These are phyloP conservation scores for Macaria liturata DNA, from an alignment of 2,888 invertebrate species.

Conservation along the genomic window DNA sequence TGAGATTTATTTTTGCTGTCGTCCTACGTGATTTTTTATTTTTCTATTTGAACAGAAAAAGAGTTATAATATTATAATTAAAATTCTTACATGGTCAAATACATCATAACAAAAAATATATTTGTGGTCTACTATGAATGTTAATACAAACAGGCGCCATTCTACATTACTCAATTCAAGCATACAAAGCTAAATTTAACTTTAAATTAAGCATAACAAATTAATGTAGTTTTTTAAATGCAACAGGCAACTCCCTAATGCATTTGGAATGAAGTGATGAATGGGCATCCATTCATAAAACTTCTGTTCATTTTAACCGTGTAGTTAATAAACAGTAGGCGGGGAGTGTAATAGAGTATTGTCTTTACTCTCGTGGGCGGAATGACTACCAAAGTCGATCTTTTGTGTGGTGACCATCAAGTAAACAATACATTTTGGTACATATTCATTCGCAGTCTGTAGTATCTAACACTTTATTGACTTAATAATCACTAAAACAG, in stretches of 20 bases:
- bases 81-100: too few species aligned
- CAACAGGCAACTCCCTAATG: constrained; percentile 32
- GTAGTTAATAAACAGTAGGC: constrained; percentile 58
- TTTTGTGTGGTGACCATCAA: constrained; percentile 13
- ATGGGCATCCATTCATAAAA: constrained; percentile 48
- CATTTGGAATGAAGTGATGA: constrained; percentile 41
- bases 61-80: too few species aligned
- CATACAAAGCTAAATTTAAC: constrained; percentile 19
- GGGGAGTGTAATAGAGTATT: constrained; percentile 71
- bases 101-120: too few species aligned
- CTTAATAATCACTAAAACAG: too few species aligned
- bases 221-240: constrained; percentile 30
- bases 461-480: too few species aligned
- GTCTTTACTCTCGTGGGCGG: constrained; percentile 64
- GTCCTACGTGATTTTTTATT: too few species aligned
- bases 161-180: constrained; percentile 8
- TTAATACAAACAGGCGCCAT: constrained; percentile 1
- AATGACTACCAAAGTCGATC: constrained; percentile 38
- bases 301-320: constrained; percentile 37
- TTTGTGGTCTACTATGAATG: too few species aligned
- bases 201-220: constrained; percentile 21
- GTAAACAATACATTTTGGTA: neutral
- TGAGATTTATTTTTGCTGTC: too few species aligned
- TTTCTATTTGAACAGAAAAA: too few species aligned
- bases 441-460: too few species aligned